Base-by-base conservation (phyloP, 37 sponge, comb jelly and placozoan genomes). In the Aplysina aerophoba region DNA sequence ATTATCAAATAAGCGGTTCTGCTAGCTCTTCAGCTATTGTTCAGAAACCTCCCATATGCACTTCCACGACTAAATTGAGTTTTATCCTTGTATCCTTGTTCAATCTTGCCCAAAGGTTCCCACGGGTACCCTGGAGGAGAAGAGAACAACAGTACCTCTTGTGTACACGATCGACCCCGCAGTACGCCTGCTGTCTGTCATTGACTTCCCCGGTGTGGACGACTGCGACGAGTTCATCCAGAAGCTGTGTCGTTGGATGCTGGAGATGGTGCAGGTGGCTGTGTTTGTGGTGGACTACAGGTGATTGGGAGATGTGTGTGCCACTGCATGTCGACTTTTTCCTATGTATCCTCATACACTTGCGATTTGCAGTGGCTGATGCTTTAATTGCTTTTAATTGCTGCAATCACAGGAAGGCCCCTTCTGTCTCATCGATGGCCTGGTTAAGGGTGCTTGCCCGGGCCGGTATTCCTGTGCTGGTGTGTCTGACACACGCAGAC, bases 181-280 rank as follows among this genome's bases (percentile, higher is more conserved):
- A 20, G 77, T 87, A 30, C 65, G 69, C 54, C 59, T 74, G 24
- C 55, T 91, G 54, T 88, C 87, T 81, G 88, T 91, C 1, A 87
- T 91, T 33, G 92, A 91, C 55, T 91, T 91, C 66, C 92, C 92
- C 34, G 92, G 92, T 17, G 85, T 91, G 37, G 92, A 91, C 55
- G 92, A 91, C 40, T 59, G 77, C 14, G 92, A 91, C 62, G 85
- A 87, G 41, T 57, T 36, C 27, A 79, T 91, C 62, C 88, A 83
- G 27, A 59, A 87, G 28, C 80, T 91, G 19, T 87, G 87, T 36
- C 27, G 80, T 16, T 60, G 87, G 28, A 78, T 91, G 57, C 64
- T 91, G 28, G 55, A 54, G 13, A 66, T 91, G 11, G 85, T 73
- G 41, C 92, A 91, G 81, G 62, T 91, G 12, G 81, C 83, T n/a